Base-by-base conservation (phyloP, 2,888 invertebrate species). In the Salticus scenicus region DNA sequence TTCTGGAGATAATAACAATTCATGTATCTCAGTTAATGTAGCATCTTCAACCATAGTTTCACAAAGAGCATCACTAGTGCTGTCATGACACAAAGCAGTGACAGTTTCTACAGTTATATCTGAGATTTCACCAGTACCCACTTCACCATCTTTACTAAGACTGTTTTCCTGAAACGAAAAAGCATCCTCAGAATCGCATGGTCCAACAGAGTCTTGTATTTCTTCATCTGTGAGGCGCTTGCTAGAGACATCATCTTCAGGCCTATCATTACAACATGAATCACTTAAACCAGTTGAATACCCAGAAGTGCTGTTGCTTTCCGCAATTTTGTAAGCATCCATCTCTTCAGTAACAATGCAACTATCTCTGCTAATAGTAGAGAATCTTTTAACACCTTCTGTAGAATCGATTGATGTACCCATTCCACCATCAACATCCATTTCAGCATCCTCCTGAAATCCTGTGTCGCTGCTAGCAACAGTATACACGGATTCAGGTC, bases 381-480 rank as follows among this genome's bases (percentile, higher is more conserved):
- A 86, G 47, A 82, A 87, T 10, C 90, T 77, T 90, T 90, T 90
- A 96, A 96, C 91, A 96, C 96, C 91, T 96, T 97, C 0, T 96
- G 97, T 91, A 8, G 86, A 86, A 30, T 86, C 86, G 8, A 86
- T 27, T 10, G 86, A 86, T n/a, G 86, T 86, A 0, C 71, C 69
- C 97, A 94, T 93, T 0, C 94, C 91, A 0, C 91, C 94, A 90
- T 92, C 89, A 87, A 90, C 90, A 87, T 91, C 91, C 41, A 90
- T 89, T 87, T 91, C 91, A 8, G 90, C 90, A 85, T 91, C 91
- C 8, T 97, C 97, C 92, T 97, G 97, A 92, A 97, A 97, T 63
- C 98, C 97, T n/a, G 95, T 95, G 91, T 98, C 97, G 88, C 97
- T 93, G 91, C 97, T 97, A 33, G 90, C 96, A 12, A 90, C 90